A percentile compares a stretch with the other conserved stretches of the same genome.
Conservation (phyloP, 2,113 vertebrate species). For the Actenoides lindsayi region DNA sequence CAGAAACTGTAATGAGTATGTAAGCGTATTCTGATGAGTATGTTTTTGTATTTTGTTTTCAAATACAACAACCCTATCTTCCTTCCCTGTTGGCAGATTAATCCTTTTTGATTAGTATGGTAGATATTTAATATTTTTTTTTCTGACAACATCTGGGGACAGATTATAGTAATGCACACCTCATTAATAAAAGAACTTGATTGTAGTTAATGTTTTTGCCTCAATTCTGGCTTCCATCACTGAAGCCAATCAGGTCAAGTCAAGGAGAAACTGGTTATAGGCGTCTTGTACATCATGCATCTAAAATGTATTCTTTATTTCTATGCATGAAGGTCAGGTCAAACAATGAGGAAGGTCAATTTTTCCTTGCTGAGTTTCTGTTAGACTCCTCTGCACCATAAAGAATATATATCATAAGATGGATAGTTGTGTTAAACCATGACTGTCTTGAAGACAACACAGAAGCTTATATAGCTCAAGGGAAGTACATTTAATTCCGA, state of each 20-base stretch:
- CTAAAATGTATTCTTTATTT: neutral
- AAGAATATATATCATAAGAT: neutral
- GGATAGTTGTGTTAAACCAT: neutral
- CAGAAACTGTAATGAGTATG: neutral
- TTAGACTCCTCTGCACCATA: neutral
- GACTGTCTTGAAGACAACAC: neutral
- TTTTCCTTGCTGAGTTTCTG: neutral
- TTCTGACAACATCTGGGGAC: neutral
- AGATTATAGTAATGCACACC: neutral
- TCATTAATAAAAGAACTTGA: neutral
- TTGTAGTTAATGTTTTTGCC: neutral
- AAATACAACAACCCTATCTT: neutral
- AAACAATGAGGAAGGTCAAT: neutral
- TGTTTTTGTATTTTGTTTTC: neutral
- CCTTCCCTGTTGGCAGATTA: neutral
- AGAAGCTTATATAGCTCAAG: neutral
- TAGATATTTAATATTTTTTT: neutral
- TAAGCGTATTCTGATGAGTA: neutral
- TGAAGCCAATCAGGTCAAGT: neutral
- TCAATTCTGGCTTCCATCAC: neutral
- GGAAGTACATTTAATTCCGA: neutral
- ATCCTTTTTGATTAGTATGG: neutral
- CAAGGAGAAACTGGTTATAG: neutral
- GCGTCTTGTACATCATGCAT: neutral
- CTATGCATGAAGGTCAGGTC: neutral